phyloP scores from a whole-genome alignment of 2,797 vertebrate species.

The Scarus forsteni region DNA sequence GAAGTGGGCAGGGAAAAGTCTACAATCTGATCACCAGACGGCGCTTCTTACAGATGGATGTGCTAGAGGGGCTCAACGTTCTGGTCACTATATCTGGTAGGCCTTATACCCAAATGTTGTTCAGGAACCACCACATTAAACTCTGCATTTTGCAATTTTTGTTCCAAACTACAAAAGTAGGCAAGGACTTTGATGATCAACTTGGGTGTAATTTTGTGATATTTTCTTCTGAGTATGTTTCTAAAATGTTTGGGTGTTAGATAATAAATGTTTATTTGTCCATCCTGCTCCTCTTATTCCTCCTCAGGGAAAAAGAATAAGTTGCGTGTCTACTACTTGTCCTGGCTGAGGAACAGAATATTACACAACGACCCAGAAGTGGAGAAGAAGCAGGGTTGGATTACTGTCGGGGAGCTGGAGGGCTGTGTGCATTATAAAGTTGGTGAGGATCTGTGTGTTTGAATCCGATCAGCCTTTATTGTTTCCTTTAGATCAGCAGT shows the following conservation, averaged over 20 bases:
- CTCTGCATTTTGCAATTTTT: no score
- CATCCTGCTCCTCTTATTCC: background rate
- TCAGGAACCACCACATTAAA: no score
- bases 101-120: background rate
- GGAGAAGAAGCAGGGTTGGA: conserved; percentile 99
- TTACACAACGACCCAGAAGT: conserved; percentile 98
- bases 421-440: conserved; percentile 99
- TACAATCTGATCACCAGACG: conserved; percentile 97
- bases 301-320: conserved; percentile 96
- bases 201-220: background rate
- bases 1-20: conserved; percentile 98
- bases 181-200: no score
- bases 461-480: background rate
- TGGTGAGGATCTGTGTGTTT: conserved; percentile 80
- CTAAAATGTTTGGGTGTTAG: background rate
- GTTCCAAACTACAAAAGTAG: no score
- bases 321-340: conserved; percentile 96
- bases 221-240: background rate
- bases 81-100: conserved; percentile 98
- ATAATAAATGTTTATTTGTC: background rate
- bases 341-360: conserved; percentile 98
- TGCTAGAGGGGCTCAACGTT: conserved; percentile 96
- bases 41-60: conserved; percentile 98
- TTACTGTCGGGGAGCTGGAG: conserved; percentile 96
- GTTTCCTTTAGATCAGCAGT: background rate